Percentiles rank a stretch among this genome's conserved stretches.
These are phyloP conservation scores for Iselma pallidipennis DNA, from an alignment of 2,888 invertebrate species.

Conservation along the genomic window DNA sequence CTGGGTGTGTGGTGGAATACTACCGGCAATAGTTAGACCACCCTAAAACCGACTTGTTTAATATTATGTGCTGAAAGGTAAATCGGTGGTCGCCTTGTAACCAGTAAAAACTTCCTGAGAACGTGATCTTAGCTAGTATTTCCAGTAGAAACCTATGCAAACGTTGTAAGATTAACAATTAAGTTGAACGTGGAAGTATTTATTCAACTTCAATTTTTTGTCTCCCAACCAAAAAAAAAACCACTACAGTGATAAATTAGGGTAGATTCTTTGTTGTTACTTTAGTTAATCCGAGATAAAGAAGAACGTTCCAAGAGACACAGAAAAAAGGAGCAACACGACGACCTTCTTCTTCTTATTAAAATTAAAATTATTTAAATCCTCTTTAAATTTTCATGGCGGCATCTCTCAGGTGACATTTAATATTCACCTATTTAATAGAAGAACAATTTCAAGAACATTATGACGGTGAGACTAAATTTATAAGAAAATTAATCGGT, in stretches of 20 bases:
- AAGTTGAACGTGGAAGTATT: slow-evolving; percentile 1
- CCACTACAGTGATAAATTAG: background rate
- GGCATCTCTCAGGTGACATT: too few species aligned
- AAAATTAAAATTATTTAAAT: background rate
- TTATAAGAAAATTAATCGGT: too few species aligned
- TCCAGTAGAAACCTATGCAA: background rate
- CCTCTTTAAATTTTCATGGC: background rate
- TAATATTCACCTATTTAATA: too few species aligned
- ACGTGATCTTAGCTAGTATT: background rate
- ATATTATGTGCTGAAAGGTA: background rate
- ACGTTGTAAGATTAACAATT: slow-evolving; percentile 4
- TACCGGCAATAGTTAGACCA: background rate
- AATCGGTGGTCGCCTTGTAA: background rate
- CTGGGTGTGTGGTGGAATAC: too few species aligned
- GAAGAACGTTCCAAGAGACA: too few species aligned
- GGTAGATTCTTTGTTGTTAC: background rate
- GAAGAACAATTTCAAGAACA: background rate
- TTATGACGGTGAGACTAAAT: too few species aligned
- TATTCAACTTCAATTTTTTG: background rate
- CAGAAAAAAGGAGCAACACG: too few species aligned
- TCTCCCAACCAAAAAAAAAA: background rate
- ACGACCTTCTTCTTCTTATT: too few species aligned
- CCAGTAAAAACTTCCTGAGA: background rate
- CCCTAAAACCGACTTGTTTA: background rate
- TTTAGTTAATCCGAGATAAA: background rate